phyloP scores from a whole-genome alignment of 2,113 vertebrate species.

The Gymnobelideus leadbeateri region DNA sequence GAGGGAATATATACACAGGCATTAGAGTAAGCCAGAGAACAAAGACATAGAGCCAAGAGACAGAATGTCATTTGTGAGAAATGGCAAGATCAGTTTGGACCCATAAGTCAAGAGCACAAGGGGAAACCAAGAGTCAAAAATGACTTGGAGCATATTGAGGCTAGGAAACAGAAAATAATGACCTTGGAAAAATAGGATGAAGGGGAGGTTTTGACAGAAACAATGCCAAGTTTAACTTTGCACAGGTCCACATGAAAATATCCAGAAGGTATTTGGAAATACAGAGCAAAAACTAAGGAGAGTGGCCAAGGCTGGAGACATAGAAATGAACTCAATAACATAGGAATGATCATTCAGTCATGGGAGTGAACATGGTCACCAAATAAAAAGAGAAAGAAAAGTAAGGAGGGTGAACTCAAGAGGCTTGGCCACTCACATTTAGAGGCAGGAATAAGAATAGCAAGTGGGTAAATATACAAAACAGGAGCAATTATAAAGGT shows the following conservation, averaged over 20 bases:
- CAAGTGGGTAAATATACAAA: not conserved
- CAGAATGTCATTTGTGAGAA: not conserved
- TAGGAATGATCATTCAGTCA: not conserved
- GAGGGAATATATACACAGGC: not conserved
- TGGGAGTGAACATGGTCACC: not conserved
- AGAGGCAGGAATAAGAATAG: not conserved
- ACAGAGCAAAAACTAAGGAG: not conserved
- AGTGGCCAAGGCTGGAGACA: not conserved
- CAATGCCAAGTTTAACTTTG: not conserved
- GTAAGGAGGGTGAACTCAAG: not conserved
- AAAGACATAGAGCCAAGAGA: not conserved
- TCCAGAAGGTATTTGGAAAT: not conserved
- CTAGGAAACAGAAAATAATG: not conserved
- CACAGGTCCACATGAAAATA: not conserved
- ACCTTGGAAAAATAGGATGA: not conserved
- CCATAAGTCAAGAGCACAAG: not conserved
- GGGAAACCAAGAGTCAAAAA: not conserved
- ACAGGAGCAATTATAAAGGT: not conserved
- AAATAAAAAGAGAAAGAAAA: not conserved
- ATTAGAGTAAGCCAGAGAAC: not conserved
- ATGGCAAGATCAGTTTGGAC: not conserved
- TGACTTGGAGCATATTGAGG: too few species aligned
- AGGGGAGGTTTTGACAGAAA: not conserved
- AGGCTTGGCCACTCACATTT: not conserved
- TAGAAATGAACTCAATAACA: not conserved